Evolutionary conservation across 2,113 vertebrate species (phyloP).

Genomic region (Percopsis transmontana): DNA sequence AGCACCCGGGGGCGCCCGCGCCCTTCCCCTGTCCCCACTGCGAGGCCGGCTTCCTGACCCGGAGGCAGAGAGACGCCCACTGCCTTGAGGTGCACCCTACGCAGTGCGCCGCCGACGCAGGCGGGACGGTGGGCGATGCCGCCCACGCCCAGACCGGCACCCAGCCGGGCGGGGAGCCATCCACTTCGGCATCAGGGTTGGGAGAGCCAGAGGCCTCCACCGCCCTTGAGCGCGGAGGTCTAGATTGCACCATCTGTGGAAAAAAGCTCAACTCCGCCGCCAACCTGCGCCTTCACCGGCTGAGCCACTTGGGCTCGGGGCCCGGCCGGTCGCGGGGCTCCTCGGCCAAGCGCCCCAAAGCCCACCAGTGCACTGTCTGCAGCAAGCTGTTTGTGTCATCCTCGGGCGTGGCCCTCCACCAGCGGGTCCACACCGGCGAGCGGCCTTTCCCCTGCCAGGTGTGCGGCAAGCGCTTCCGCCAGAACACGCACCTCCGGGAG

Average conservation of each 20-base stretch:
- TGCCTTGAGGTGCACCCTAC: slow-evolving; percentile 65
- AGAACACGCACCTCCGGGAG: slow-evolving; percentile 89
- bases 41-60: slow-evolving; percentile 75
- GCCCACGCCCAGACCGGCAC: background rate
- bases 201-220: slow-evolving; percentile 15
- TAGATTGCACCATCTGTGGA: slow-evolving; percentile 78
- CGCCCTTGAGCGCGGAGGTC: slow-evolving; percentile 18
- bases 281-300: slow-evolving; percentile 77
- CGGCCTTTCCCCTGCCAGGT: slow-evolving; percentile 80
- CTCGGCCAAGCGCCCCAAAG: slow-evolving; percentile 67
- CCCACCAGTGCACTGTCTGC: slow-evolving; percentile 82
- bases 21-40: slow-evolving; percentile 81
- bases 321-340: slow-evolving; percentile 47
- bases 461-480: slow-evolving; percentile 89
- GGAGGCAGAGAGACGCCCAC: slow-evolving; percentile 75
- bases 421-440: slow-evolving; percentile 83
- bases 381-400: slow-evolving; percentile 86
- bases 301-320: slow-evolving; percentile 63
- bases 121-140: background rate
- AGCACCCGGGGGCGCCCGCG: slow-evolving; percentile 74
- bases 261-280: slow-evolving; percentile 79
- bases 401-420: slow-evolving; percentile 87
- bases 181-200: slow-evolving; percentile 26
- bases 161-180: slow-evolving; percentile 27
- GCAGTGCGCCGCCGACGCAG: slow-evolving; percentile 10